A percentile compares a stretch with the other conserved stretches of the same genome.
Conservation (phyloP, 1,140 invertebrate genomes). For the Nephotettix cincticeps region DNA sequence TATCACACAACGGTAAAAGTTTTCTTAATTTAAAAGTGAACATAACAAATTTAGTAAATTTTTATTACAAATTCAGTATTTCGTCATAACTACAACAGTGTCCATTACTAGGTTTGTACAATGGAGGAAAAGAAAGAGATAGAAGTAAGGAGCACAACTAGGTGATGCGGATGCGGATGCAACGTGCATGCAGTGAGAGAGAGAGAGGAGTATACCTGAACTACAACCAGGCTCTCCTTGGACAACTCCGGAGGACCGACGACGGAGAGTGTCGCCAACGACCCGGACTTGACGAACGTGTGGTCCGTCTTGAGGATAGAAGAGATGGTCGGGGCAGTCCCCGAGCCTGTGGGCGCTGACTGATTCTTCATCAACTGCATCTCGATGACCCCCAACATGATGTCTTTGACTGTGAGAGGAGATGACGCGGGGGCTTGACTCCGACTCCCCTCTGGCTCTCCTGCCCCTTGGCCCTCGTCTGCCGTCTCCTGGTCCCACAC, state of each 20-base stretch:
- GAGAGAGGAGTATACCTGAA: conserved; percentile 39
- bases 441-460: conserved; percentile 37
- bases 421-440: conserved; percentile 42
- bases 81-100: too few species aligned
- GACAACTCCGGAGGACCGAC: conserved; percentile 50
- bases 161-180: too few species aligned
- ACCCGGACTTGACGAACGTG: conserved; percentile 27
- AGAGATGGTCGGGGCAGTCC: conserved; percentile 60
- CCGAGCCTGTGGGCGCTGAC: conserved; percentile 42
- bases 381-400: conserved; percentile 74
- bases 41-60: too few species aligned
- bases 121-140: too few species aligned
- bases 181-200: neutral
- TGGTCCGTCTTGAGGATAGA: conserved; percentile 61
- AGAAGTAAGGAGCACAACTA: too few species aligned
- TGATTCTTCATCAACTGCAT: conserved; percentile 66
- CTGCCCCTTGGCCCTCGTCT: conserved; percentile 66
- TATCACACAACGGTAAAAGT: too few species aligned
- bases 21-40: too few species aligned
- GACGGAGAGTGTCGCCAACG: conserved; percentile 66
- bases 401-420: conserved; percentile 68
- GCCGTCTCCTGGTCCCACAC: conserved; percentile 68
- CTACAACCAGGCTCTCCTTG: conserved; percentile 44
- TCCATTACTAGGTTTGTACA: too few species aligned
- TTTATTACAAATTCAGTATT: too few species aligned